These are phyloP conservation scores for Acronicta psi DNA, from an alignment of 2,888 invertebrate genomes.

Conservation along the genomic window DNA sequence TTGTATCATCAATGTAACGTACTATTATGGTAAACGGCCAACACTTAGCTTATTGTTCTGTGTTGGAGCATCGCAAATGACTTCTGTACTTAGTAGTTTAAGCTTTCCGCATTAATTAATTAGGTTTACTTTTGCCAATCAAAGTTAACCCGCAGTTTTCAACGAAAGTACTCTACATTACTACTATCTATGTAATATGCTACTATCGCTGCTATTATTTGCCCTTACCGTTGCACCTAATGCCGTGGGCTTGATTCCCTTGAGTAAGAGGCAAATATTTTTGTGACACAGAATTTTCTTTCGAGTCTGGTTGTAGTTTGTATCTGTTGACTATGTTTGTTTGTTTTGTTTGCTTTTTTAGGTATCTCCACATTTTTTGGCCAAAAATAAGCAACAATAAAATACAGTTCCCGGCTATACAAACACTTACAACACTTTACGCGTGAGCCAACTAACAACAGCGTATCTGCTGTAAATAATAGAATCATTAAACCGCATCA, in stretches of 20 bases:
- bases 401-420: not conserved
- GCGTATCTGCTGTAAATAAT: slow-evolving; percentile 30
- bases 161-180: too few relatives aligned
- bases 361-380: too few relatives aligned
- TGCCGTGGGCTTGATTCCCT: too few relatives aligned
- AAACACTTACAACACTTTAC: not conserved
- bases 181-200: too few relatives aligned
- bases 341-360: too few relatives aligned
- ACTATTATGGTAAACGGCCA: slow-evolving; percentile 49
- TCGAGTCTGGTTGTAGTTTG: too few relatives aligned
- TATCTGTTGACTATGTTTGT: too few relatives aligned
- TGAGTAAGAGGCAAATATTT: too few relatives aligned
- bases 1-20: slow-evolving; percentile 50
- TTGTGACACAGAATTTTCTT: too few relatives aligned
- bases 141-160: not conserved
- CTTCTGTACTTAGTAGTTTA: slow-evolving; percentile 3
- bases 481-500: slow-evolving; percentile 50
- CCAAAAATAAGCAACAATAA: too few relatives aligned
- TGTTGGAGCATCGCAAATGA: slow-evolving; percentile 20
- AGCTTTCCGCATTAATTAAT: not conserved
- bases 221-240: too few relatives aligned
- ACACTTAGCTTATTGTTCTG: slow-evolving; percentile 27
- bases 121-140: not conserved
- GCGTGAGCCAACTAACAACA: not conserved
- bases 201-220: too few relatives aligned